phyloP scores from a whole-genome alignment of 2,888 invertebrate genomes.

The Nemurella pictetii region DNA sequence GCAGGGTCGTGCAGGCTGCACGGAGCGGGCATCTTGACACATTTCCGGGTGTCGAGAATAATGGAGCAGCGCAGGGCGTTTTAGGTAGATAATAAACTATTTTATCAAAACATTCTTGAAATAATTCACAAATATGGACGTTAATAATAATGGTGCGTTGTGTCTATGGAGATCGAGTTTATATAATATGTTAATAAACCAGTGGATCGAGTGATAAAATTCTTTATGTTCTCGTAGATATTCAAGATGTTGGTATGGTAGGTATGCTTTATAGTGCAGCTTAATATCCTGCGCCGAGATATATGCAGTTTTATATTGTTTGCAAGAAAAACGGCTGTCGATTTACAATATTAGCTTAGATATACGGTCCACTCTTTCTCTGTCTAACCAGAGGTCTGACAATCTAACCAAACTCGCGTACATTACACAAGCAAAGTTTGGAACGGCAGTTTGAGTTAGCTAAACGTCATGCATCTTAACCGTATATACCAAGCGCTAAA shows the following conservation, averaged over 20 bases:
- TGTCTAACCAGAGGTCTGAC: neutral
- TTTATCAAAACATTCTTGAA: neutral
- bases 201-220: neutral
- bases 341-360: no score
- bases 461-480: neutral
- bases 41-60: neutral
- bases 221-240: neutral
- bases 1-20: neutral
- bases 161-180: neutral
- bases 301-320: neutral
- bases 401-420: neutral
- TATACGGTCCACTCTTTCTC: no score
- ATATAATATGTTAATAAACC: neutral
- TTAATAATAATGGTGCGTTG: neutral
- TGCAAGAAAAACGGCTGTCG: neutral
- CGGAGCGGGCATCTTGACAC: neutral
- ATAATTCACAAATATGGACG: neutral
- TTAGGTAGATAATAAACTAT: neutral
- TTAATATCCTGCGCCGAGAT: neutral
- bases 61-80: neutral
- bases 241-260: no score
- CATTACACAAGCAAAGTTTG: neutral
- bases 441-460: slow-evolving; percentile 6
- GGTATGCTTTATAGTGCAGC: neutral
- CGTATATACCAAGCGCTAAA: slow-evolving; percentile 1